Percentiles rank a stretch among this genome's conserved stretches.
Evolutionary conservation across 1,140 invertebrate species (phyloP).

Genomic region (Drosophila watanabei): DNA sequence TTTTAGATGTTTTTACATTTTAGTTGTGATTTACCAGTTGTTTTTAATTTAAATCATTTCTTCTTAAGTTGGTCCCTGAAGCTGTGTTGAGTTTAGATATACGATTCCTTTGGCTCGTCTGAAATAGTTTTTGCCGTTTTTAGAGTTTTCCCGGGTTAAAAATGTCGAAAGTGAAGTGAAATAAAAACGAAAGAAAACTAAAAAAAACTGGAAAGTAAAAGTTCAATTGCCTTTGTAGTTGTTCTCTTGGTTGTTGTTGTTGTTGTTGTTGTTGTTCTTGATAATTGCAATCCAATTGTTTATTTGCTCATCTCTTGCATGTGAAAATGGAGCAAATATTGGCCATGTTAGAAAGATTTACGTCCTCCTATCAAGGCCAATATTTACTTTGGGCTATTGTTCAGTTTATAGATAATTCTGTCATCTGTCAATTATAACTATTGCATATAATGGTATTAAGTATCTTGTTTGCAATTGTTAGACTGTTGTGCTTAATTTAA

Average conservation of each 20-base stretch:
- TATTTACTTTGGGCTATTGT: slow-evolving; percentile 85
- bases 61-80: slow-evolving; percentile 77
- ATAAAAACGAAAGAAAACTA: slow-evolving; percentile 1
- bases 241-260: slow-evolving; percentile 26
- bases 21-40: slow-evolving; percentile 51
- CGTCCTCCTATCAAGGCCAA: slow-evolving; percentile 53
- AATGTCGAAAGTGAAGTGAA: slow-evolving; percentile 34
- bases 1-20: slow-evolving; percentile 28
- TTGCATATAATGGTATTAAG: slow-evolving; percentile 66
- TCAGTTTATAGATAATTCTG: slow-evolving; percentile 52
- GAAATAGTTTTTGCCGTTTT: slow-evolving; percentile 54
- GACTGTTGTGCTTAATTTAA: slow-evolving; percentile 67
- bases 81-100: slow-evolving; percentile 81
- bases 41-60: slow-evolving; percentile 60
- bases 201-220: slow-evolving; percentile 17
- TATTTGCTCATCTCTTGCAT: slow-evolving; percentile 60
- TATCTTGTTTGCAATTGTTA: slow-evolving; percentile 65
- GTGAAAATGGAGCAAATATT: slow-evolving; percentile 85
- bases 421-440: slow-evolving; percentile 67
- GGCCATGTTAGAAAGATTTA: slow-evolving; percentile 49
- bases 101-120: slow-evolving; percentile 64
- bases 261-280: slow-evolving; percentile 23
- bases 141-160: slow-evolving; percentile 44
- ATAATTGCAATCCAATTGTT: slow-evolving; percentile 53
- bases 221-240: slow-evolving; percentile 44